phyloP scores from a whole-genome alignment of 2,888 invertebrate genomes.

The Mesorhabditis spiculigera region DNA sequence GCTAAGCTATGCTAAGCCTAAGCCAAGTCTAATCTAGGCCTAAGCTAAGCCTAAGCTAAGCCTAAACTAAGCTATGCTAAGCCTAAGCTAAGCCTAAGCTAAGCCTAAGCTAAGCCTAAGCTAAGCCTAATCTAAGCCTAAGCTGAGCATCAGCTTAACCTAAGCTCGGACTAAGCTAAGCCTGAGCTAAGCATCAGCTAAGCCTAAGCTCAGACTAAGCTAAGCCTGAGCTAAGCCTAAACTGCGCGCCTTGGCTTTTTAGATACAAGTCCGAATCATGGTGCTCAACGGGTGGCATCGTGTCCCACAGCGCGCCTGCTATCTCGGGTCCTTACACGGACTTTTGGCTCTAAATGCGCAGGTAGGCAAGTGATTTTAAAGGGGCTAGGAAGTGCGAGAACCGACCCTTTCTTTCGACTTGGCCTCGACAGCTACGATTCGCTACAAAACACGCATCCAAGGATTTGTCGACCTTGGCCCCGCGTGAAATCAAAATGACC shows the following conservation, averaged over 20 bases:
- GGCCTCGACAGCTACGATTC: no score
- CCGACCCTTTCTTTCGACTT: not conserved
- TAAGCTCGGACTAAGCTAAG: no score
- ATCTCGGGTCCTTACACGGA: not conserved
- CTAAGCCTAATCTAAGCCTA: not conserved
- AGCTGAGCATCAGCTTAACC: no score
- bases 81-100: not conserved
- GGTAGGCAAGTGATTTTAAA: not conserved
- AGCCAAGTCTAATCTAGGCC: no score
- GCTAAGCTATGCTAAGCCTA: not conserved
- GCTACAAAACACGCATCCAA: no score
- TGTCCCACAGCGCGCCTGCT: not conserved
- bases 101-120: not conserved
- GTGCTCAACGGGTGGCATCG: conserved; percentile 1
- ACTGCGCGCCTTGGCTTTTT: not conserved
- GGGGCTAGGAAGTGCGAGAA: not conserved
- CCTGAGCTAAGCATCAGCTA: no score
- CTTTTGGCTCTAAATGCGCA: not conserved
- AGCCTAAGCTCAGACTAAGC: no score
- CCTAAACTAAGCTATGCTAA: not conserved
- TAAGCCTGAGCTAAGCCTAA: no score
- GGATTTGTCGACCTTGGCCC: no score
- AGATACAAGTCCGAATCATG: conserved; percentile 6
- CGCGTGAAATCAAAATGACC: no score
- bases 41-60: no score